phyloP scores from a whole-genome alignment of 2,888 invertebrate genomes.

The Gari tellinella region DNA sequence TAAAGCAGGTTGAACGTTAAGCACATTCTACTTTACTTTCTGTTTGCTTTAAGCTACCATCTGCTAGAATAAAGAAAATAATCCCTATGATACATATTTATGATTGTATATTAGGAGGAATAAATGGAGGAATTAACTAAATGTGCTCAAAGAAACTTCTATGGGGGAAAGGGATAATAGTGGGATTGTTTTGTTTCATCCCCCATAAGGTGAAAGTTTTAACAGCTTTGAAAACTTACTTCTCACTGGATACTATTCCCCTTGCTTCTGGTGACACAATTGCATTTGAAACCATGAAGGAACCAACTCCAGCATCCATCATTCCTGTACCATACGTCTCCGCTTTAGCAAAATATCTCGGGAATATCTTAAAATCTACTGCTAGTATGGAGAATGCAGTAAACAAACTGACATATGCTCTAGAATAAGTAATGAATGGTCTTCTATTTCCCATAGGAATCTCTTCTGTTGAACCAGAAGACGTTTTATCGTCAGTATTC shows the following conservation, averaged over 20 bases:
- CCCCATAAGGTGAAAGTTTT: too few relatives aligned
- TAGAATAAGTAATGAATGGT: slow-evolving; percentile 76
- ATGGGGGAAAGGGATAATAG: too few relatives aligned
- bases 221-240: slow-evolving; percentile 37
- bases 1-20: too few relatives aligned
- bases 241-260: slow-evolving; percentile 51
- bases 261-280: slow-evolving; percentile 81
- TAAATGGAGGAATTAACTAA: too few relatives aligned
- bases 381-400: slow-evolving; percentile 92
- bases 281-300: slow-evolving; percentile 86
- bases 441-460: slow-evolving; percentile 60
- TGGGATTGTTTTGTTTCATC: too few relatives aligned
- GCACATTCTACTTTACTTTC: too few relatives aligned
- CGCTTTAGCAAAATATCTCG: slow-evolving; percentile 94
- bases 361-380: slow-evolving; percentile 96
- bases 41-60: too few relatives aligned
- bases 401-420: slow-evolving; percentile 76
- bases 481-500: slow-evolving; percentile 8
- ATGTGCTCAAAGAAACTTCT: too few relatives aligned
- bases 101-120: too few relatives aligned
- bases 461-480: slow-evolving; percentile 15
- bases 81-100: too few relatives aligned
- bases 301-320: slow-evolving; percentile 98
- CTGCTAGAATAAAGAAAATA: too few relatives aligned
- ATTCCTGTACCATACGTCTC: slow-evolving; percentile 91